phyloP scores from a whole-genome alignment of 2,113 vertebrate genomes.

The Ceuthmochares aereus region DNA sequence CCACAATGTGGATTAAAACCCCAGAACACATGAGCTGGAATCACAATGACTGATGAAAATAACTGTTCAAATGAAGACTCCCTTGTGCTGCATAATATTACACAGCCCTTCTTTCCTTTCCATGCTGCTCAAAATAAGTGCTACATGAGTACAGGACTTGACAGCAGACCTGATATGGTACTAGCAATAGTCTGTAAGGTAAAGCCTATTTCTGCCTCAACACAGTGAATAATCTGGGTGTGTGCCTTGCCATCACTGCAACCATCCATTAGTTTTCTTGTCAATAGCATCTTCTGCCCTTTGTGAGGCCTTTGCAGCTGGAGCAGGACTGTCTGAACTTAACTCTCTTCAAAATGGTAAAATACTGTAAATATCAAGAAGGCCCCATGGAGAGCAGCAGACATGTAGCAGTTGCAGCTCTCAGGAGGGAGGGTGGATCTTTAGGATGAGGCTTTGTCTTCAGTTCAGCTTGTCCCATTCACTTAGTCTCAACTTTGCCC shows the following conservation, averaged over 20 bases:
- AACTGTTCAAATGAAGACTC: not conserved
- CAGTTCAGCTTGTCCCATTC: not conserved
- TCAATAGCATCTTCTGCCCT: not conserved
- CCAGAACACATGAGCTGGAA: not conserved
- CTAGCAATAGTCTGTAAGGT: not conserved
- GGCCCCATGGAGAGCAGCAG: not conserved
- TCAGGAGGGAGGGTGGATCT: not conserved
- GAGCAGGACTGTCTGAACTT: not conserved
- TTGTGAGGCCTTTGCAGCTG: not conserved
- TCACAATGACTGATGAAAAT: not conserved
- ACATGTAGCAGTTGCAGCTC: not conserved
- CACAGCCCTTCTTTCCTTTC: not conserved
- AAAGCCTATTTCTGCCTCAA: not conserved
- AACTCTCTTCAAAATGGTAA: not conserved
- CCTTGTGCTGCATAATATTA: not conserved
- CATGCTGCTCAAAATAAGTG: accelerated
- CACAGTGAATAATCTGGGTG: not conserved
- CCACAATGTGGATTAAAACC: not conserved
- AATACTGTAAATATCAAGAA: not conserved
- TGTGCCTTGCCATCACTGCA: not conserved
- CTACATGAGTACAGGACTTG: not conserved
- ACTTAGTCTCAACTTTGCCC: not conserved
- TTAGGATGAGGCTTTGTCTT: not conserved
- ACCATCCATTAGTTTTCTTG: not conserved
- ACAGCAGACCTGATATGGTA: not conserved